A percentile compares a stretch with the other conserved stretches of the same genome.
Evolutionary conservation across 1,140 invertebrate species (phyloP).

Genomic region (Eriocheir sinensis): DNA sequence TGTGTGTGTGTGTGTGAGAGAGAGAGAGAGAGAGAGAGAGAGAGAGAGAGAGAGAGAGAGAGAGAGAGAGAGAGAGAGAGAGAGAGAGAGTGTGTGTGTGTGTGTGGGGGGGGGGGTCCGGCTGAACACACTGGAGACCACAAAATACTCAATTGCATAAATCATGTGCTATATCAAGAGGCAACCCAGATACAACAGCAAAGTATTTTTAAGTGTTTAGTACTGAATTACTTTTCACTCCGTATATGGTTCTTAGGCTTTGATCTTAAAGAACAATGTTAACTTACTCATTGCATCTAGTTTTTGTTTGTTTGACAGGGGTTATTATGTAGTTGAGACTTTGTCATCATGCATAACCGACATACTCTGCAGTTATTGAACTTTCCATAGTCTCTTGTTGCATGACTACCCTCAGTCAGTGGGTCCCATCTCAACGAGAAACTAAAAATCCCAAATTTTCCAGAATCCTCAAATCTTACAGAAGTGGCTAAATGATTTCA

Average conservation of each 20-base stretch:
- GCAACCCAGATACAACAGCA: not conserved
- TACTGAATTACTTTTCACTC: not conserved
- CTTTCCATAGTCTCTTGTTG: conserved; percentile 19
- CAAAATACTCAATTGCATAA: conserved; percentile 30
- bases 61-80: too few relatives aligned
- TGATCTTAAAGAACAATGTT: not conserved
- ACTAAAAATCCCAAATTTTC: conserved; percentile 26
- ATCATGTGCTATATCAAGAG: conserved; percentile 25
- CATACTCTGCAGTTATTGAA: not conserved
- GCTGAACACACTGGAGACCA: not conserved
- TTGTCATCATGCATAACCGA: conserved; percentile 32
- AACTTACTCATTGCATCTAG: not conserved
- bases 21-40: too few relatives aligned
- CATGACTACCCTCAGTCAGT: not conserved
- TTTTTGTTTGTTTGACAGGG: not conserved
- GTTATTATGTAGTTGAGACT: not conserved
- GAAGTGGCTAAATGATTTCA: not conserved
- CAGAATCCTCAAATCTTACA: not conserved
- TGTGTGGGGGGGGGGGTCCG: too few relatives aligned
- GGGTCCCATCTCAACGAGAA: not conserved
- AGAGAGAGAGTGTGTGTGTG: too few relatives aligned
- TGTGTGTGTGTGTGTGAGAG: too few relatives aligned
- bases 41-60: too few relatives aligned
- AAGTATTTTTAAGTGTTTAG: not conserved
- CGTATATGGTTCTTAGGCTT: not conserved